phyloP scores from a whole-genome alignment of 1,140 invertebrate genomes.

The Microvelia longipes region DNA sequence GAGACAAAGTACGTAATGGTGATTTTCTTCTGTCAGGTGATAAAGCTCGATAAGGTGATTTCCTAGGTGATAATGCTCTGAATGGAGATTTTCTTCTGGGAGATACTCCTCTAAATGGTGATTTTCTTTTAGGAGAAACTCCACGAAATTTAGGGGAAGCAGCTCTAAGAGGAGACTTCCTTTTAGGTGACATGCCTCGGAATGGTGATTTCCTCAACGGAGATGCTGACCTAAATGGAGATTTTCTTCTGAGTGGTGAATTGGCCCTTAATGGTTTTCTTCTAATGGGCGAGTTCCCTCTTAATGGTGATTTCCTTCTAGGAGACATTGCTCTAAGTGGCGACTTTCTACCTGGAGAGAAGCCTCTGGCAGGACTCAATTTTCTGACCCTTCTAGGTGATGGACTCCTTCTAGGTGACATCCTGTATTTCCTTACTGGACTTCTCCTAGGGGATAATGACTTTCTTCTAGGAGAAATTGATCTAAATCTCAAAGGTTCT shows the following conservation, averaged over 20 bases:
- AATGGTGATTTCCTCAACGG: not conserved
- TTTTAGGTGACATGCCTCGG: not conserved
- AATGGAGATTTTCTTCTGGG: conserved; percentile 5
- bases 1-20: not conserved
- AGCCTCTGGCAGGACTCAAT: not conserved
- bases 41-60: not conserved
- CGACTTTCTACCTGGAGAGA: not conserved
- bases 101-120: not conserved
- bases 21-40: not conserved
- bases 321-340: not conserved
- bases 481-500: not conserved
- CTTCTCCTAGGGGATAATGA: conserved; percentile 4
- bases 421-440: not conserved
- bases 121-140: not conserved
- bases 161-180: not conserved
- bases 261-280: not conserved
- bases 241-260: not conserved
- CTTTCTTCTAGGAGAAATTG: not conserved
- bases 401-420: not conserved
- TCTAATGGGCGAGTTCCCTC: not conserved
- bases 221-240: not conserved
- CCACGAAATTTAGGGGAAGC: no score
- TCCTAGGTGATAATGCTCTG: not conserved
- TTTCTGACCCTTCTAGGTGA: not conserved
- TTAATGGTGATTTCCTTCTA: not conserved